Evolutionary conservation across 2,797 vertebrate genomes (phyloP).

Genomic region (Sebastiscus tertius): DNA sequence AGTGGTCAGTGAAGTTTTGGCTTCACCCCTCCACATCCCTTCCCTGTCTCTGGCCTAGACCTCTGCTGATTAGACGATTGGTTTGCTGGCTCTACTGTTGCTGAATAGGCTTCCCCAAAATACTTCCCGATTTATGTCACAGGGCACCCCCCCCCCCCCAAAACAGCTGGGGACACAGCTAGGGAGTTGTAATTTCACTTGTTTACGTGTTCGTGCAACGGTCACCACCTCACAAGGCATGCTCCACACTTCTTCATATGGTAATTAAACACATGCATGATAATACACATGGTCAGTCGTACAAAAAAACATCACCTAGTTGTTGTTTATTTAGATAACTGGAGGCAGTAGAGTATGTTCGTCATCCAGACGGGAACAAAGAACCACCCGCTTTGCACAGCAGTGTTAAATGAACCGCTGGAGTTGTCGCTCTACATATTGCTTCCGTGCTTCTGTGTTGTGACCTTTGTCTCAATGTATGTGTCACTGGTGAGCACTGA

Average conservation of each 20-base stretch:
- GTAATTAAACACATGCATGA: conserved; percentile 44
- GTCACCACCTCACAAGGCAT: conserved; percentile 51
- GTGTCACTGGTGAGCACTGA: conserved; percentile 40
- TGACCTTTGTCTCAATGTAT: conserved; percentile 39
- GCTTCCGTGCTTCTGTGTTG: conserved; percentile 56
- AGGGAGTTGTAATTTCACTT: conserved; percentile 21
- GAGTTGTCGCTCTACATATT: conserved; percentile 9
- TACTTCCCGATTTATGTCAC: conserved; percentile 23
- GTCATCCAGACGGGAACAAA: neutral
- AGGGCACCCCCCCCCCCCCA: neutral
- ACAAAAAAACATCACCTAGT: neutral
- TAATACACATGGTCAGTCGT: conserved; percentile 14
- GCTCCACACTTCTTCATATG: conserved; percentile 29
- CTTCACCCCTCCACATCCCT: conserved; percentile 20
- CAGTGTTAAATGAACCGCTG: conserved; percentile 2
- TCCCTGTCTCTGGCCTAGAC: conserved; percentile 37
- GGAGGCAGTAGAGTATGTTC: neutral
- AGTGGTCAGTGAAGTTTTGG: conserved; percentile 43
- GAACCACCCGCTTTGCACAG: neutral
- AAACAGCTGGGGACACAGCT: conserved; percentile 42
- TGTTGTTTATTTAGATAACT: conserved; percentile 24
- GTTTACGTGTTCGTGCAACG: conserved; percentile 23
- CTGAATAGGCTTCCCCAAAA: conserved; percentile 45
- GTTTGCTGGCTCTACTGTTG: conserved; percentile 54
- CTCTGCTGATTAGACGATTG: conserved; percentile 51